Conservation (phyloP, 2,113 vertebrate genomes). For the Pungitius pungitius region DNA sequence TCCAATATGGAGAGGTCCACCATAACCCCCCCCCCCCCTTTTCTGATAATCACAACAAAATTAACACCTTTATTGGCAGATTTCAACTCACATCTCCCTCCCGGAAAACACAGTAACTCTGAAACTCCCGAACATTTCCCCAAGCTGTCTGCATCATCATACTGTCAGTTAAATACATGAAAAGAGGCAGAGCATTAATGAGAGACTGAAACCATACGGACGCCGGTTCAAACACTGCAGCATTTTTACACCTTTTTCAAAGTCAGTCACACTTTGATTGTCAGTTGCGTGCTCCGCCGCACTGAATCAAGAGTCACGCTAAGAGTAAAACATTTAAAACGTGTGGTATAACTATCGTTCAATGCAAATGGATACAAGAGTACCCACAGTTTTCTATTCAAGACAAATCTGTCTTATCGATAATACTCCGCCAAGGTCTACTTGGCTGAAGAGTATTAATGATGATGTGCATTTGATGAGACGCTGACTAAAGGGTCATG, state of each 20-base stretch:
- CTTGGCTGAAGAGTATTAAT: constrained; percentile 17
- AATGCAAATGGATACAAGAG: constrained; percentile 2
- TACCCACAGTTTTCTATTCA: not conserved
- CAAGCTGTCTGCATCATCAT: not conserved
- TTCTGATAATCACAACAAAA: constrained; percentile 10
- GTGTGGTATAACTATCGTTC: constrained; percentile 12
- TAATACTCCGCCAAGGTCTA: not conserved
- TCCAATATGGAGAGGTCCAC: not conserved
- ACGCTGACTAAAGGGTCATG: constrained; percentile 9
- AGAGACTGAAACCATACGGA: constrained; percentile 11
- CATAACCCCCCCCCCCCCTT: not conserved
- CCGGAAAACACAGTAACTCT: constrained; percentile 24
- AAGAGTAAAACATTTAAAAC: constrained; percentile 12
- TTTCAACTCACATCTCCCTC: not conserved
- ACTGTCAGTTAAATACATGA: constrained; percentile 15
- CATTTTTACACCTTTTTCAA: constrained; percentile 15
- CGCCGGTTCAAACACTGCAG: not conserved
- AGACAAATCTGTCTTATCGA: constrained; percentile 5
- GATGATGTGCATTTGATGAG: constrained; percentile 6
- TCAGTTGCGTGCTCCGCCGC: constrained; percentile 29
- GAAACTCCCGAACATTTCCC: constrained; percentile 9
- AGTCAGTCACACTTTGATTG: constrained; percentile 48
- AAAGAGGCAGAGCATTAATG: not conserved
- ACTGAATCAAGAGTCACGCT: constrained; percentile 11
- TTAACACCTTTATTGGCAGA: constrained; percentile 27